These are phyloP conservation scores for Drosophila borealis DNA, from an alignment of 2,888 invertebrate genomes.

Conservation along the genomic window DNA sequence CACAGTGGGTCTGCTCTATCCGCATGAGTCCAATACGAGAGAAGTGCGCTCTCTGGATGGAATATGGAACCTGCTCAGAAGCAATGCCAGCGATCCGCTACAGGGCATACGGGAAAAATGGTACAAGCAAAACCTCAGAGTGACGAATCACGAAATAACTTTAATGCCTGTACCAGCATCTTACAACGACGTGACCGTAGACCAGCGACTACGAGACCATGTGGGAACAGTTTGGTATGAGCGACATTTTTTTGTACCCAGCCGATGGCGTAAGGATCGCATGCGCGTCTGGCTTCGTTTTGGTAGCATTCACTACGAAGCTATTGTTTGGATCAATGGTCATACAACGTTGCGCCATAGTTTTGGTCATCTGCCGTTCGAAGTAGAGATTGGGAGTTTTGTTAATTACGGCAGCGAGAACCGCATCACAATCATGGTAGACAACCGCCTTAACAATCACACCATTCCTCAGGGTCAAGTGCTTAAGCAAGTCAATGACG, in stretches of 20 bases:
- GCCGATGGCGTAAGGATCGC: slow-evolving; percentile 88
- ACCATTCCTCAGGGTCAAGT: slow-evolving; percentile 96
- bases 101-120: slow-evolving; percentile 91
- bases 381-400: slow-evolving; percentile 90
- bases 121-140: slow-evolving; percentile 89
- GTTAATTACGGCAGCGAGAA: slow-evolving; percentile 90
- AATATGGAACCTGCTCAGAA: slow-evolving; percentile 95
- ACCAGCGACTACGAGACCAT: slow-evolving; percentile 91
- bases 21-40: slow-evolving; percentile 91
- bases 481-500: slow-evolving; percentile 86
- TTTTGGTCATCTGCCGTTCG: slow-evolving; percentile 98
- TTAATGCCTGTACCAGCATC: slow-evolving; percentile 98
- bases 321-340: slow-evolving; percentile 96
- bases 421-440: slow-evolving; percentile 94
- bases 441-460: slow-evolving; percentile 93
- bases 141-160: slow-evolving; percentile 88
- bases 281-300: slow-evolving; percentile 92
- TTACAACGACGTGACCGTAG: slow-evolving; percentile 96
- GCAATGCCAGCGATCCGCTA: slow-evolving; percentile 88
- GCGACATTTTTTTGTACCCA: slow-evolving; percentile 91
- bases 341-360: slow-evolving; percentile 91
- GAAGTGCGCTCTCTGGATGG: slow-evolving; percentile 93
- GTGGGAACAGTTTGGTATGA: slow-evolving; percentile 99
- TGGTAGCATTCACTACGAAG: slow-evolving; percentile 95
- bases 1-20: slow-evolving; percentile 82